These are phyloP conservation scores for Globia sparganii DNA, from an alignment of 2,888 invertebrate species.

Conservation along the genomic window DNA sequence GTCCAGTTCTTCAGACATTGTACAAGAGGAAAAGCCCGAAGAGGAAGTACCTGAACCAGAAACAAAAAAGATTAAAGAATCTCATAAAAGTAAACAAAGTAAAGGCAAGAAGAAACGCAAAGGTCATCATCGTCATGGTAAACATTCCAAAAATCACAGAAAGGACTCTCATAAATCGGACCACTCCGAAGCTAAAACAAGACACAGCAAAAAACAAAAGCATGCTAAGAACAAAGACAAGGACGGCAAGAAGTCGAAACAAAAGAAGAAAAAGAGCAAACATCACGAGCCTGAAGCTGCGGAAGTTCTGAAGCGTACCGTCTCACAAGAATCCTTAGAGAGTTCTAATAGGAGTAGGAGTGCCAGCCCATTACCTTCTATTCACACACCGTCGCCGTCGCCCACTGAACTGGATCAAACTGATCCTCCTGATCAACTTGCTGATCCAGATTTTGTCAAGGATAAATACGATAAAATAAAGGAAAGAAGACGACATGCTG, in stretches of 20 bases:
- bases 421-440: conserved; percentile 73
- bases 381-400: conserved; percentile 85
- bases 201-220: conserved; percentile 82
- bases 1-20: conserved; percentile 78
- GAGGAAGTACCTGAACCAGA: conserved; percentile 65
- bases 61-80: conserved; percentile 80
- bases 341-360: conserved; percentile 86
- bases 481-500: conserved; percentile 90
- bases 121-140: conserved; percentile 85
- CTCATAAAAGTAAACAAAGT: conserved; percentile 84
- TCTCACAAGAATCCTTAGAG: conserved; percentile 82
- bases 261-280: conserved; percentile 86
- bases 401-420: conserved; percentile 76
- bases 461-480: conserved; percentile 92
- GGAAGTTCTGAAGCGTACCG: conserved; percentile 73
- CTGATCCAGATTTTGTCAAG: conserved; percentile 85
- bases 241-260: conserved; percentile 87
- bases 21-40: conserved; percentile 68
- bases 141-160: conserved; percentile 87
- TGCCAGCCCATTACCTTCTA: conserved; percentile 86
- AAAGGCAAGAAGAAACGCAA: conserved; percentile 87
- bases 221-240: conserved; percentile 84
- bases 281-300: conserved; percentile 75
- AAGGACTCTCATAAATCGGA: conserved; percentile 81
- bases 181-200: conserved; percentile 77